Evolutionary conservation across 92 coral and sea anemone species (phyloP), one percentile per base, ranked within the genome.

Genomic region (Porites evermanni): DNA sequence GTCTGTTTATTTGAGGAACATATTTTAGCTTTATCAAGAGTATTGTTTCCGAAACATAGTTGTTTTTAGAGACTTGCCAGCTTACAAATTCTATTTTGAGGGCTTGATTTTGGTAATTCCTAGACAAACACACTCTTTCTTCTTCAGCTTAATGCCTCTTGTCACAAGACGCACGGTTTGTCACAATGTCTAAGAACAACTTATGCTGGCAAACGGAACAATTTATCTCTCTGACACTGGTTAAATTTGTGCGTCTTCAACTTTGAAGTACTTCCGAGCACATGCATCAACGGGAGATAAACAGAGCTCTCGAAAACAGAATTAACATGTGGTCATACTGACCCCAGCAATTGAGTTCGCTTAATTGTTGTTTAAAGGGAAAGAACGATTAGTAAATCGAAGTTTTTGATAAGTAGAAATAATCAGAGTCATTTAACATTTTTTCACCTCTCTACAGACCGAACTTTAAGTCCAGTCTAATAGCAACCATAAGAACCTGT

Each of bases 91-190:
- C 69, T 5, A 4, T 47, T 19, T 19, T 12, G 19, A 56, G 32
- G 47, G 64, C 63, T 75, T 63, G 50, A 18, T 44, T 70, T 65
- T 14, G 71, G 21, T 64, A 59, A 72, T 82, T 82, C 44, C 14
- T 71, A 72, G 74, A 74, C 73, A 74, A 74, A 61, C 65, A 4
- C 47, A 23, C 47, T 21, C 58, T 21, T 68, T 68, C 23, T 51
- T 80, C 56, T 52, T 44, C 11, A 80, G 29, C 44, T 70, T 64
- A 77, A 79, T 80, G 76, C 53, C 20, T 79, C 61, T 65, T 79
- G 72, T 79, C 19, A 66, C 18, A 79, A 64, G 47, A 19, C 47
- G 14, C 12, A 50, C 21, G 6, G 51, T 38, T 79, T 64, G 2
- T 47, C 74, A 38, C 52, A 44, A 18, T 47, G 32, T 53, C 24